Percentiles rank a stretch among this genome's conserved stretches.
Conservation (phyloP, 2,797 vertebrate genomes). For the Pelochelys cantorii region DNA sequence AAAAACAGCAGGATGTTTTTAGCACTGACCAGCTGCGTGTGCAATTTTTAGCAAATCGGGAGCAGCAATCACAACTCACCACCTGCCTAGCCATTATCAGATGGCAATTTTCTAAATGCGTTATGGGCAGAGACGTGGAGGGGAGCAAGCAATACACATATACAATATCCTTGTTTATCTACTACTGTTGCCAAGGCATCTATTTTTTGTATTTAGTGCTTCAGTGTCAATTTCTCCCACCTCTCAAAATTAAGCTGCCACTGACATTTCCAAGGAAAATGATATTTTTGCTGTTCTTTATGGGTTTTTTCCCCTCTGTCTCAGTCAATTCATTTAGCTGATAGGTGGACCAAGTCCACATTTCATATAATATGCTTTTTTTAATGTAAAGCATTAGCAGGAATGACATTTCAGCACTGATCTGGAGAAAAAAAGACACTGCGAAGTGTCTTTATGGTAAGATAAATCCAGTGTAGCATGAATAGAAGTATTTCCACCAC, state of each 20-base stretch:
- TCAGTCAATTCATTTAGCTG: neutral
- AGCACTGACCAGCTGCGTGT: neutral
- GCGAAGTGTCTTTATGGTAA: constrained; percentile 84
- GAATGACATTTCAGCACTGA: constrained; percentile 60
- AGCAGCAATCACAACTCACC: neutral
- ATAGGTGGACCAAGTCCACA: neutral
- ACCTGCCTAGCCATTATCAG: neutral
- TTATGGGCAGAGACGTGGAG: neutral
- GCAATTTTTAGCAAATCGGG: neutral
- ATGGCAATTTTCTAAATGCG: neutral
- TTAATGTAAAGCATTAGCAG: constrained; percentile 54
- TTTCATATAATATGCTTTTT: constrained; percentile 33
- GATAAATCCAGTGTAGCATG: constrained; percentile 89
- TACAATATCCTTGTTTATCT: neutral
- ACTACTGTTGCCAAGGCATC: neutral
- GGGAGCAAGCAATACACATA: neutral
- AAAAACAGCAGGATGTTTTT: neutral
- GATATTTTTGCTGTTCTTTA: constrained; percentile 11
- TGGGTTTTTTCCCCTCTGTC: neutral
- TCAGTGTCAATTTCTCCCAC: neutral
- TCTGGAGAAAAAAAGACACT: constrained; percentile 82
- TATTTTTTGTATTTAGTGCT: neutral
- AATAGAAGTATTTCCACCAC: constrained; percentile 87
- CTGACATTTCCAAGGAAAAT: constrained; percentile 5
- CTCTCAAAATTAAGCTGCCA: neutral